A percentile compares a stretch with the other conserved stretches of the same genome.
These are phyloP conservation scores for Diploptera punctata DNA, from an alignment of 2,888 invertebrate species.

Conservation along the genomic window DNA sequence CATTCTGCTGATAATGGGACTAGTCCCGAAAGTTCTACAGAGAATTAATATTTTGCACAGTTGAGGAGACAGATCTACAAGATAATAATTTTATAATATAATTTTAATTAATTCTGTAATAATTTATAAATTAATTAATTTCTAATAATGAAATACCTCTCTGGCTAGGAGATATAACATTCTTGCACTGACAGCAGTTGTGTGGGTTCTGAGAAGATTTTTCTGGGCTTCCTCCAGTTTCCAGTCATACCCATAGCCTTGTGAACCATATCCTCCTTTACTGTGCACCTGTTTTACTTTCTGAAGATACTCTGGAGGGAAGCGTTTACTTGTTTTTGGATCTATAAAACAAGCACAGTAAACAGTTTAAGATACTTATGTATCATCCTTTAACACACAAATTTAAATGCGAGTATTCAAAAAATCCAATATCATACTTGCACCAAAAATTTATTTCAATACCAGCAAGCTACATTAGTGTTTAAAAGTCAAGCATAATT, in stretches of 20 bases:
- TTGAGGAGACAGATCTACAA: no score
- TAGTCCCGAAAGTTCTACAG: no score
- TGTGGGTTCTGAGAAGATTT: constrained; percentile 95
- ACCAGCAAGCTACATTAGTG: no score
- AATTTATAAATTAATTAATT: background rate
- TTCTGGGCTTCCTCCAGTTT: constrained; percentile 94
- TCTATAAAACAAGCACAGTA: constrained; percentile 53
- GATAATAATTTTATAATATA: background rate
- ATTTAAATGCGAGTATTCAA: no score
- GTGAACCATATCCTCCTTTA: constrained; percentile 91
- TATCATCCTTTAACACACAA: no score
- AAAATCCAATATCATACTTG: no score
- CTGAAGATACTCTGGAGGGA: constrained; percentile 88
- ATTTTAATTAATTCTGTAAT: background rate
- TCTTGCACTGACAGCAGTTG: constrained; percentile 95
- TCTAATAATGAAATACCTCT: constrained; percentile 52
- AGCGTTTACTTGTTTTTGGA: constrained; percentile 69
- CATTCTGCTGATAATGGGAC: no score
- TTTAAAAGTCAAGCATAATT: no score
- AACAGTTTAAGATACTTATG: no score
- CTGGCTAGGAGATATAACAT: constrained; percentile 87
- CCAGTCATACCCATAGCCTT: constrained; percentile 93
- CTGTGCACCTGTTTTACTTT: constrained; percentile 90
- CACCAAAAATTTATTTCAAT: no score
- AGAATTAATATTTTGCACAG: no score